Conservation (phyloP, 2,888 invertebrate genomes). For the Meta bourneti region DNA sequence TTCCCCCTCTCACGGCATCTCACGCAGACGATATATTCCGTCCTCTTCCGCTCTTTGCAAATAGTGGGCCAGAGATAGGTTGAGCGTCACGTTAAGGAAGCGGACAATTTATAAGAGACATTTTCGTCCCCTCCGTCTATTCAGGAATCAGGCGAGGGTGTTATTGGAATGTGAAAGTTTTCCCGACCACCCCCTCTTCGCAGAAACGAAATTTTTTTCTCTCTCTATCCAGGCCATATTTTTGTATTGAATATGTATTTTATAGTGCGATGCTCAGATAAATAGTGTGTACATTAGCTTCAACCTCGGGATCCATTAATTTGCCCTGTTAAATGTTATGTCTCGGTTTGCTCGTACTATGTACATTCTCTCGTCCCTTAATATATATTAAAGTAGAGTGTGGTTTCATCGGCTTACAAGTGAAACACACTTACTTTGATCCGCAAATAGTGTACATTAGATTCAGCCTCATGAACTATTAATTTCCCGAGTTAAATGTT, state of each 20-base stretch:
- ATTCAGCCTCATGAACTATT: no score
- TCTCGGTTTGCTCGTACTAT: no score
- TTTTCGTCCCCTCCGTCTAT: background rate
- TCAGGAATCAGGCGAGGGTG: background rate
- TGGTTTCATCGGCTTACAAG: no score
- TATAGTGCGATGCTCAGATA: background rate
- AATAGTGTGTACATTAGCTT: no score
- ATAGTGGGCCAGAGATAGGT: constrained; percentile 20
- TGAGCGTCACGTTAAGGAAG: constrained; percentile 53
- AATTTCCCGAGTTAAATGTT: no score
- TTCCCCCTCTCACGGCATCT: constrained; percentile 15
- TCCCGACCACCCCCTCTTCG: background rate
- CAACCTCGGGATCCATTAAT: no score
- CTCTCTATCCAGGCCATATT: background rate
- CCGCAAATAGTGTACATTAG: no score
- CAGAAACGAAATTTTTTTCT: background rate
- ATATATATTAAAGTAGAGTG: no score
- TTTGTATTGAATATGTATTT: constrained; percentile 5
- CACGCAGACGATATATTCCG: constrained; percentile 40
- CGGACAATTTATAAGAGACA: constrained; percentile 60
- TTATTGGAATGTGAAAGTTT: constrained; percentile 5
- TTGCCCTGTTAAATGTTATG: no score
- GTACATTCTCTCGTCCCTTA: no score
- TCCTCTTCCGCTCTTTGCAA: constrained; percentile 32
- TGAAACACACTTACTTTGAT: no score